A percentile compares a stretch with the other conserved stretches of the same genome.
Evolutionary conservation across 1,140 invertebrate species (phyloP).

Genomic region (Zeugodacus cucurbitae): DNA sequence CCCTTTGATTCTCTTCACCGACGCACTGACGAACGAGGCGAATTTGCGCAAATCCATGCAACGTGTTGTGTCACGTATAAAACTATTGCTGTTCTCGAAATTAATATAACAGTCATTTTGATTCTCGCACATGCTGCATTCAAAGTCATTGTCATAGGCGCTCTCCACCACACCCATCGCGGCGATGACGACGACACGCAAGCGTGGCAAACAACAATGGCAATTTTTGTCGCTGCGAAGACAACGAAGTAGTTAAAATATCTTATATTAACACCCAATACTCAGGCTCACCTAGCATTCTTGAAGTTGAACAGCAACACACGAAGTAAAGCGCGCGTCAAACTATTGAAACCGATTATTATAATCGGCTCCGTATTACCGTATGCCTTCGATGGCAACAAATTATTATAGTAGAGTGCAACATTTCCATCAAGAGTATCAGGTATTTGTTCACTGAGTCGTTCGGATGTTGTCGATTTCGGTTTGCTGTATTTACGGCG

Average conservation of each 20-base stretch:
- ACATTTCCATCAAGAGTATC: slow-evolving; percentile 45
- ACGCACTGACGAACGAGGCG: slow-evolving; percentile 53
- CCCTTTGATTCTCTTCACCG: slow-evolving; percentile 49
- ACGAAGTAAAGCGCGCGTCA: slow-evolving; percentile 53
- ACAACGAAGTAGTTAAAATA: not conserved
- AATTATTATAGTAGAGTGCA: slow-evolving; percentile 51
- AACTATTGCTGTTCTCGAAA: slow-evolving; percentile 46
- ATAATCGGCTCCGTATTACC: slow-evolving; percentile 50
- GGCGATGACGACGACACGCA: slow-evolving; percentile 50
- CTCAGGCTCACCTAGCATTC: slow-evolving; percentile 49
- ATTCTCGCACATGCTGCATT: slow-evolving; percentile 46
- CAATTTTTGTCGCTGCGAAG: not conserved
- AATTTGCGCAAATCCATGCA: slow-evolving; percentile 55
- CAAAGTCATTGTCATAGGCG: slow-evolving; percentile 53
- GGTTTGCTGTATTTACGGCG: not conserved
- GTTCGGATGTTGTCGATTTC: not conserved
- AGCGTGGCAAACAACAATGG: slow-evolving; percentile 49
- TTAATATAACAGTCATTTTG: slow-evolving; percentile 47
- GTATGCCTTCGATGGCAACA: slow-evolving; percentile 51
- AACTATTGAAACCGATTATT: slow-evolving; percentile 51
- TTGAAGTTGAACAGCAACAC: slow-evolving; percentile 56
- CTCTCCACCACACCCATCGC: slow-evolving; percentile 52
- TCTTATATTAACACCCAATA: too few species aligned
- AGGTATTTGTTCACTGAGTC: not conserved
- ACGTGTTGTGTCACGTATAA: slow-evolving; percentile 47